Base-by-base conservation (phyloP, 2,888 invertebrate species). In the Lasioglossum vierecki region DNA sequence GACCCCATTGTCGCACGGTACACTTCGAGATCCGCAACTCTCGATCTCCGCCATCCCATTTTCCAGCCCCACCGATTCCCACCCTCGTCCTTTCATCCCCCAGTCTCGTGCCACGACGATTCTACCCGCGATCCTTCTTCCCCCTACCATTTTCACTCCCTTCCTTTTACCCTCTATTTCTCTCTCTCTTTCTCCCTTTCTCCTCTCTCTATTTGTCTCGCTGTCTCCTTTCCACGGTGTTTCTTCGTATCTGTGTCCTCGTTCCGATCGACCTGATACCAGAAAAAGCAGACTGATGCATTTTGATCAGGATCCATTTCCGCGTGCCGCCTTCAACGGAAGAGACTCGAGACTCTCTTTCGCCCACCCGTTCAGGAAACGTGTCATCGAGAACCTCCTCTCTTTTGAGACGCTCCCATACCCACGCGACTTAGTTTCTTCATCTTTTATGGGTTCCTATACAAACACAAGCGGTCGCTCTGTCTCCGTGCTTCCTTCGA, bases 231-330 rank as follows among this genome's bases (percentile, higher is more conserved):
- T 18, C 49, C 39, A 53, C 53, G 41, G 57, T 75, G 39, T 44
- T 76, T 30, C 44, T 66, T 73, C 53, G 39, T 70, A 41, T 41
- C 39, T 53, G 8, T 35, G 73, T 73, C 73, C 73, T 35, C 26
- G 44, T 30, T 22, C 75, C 86, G 83, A 85, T 86, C 86, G 76
- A 44, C 80, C 81, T 71, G 84, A 86, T 87, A 83, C 73, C 80
- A 86, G 81, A 89, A 86, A 86, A 83, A 92, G 86, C 76, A 85
- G 82, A 83, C 88, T 84, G 88, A 88, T 88, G 87, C 88, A 84
- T 84, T 89, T 87, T 85, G 85, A 90, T 90, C 88, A 90, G 88
- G 82, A 90, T 89, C 90, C 90, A 90, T 88, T 84, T 87, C 88
- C 82, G 83, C 74, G 82, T 80, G 82, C 82, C 80, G 85, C 76